Base-by-base conservation (phyloP, 1,140 invertebrate genomes). In the Formica exsecta region DNA sequence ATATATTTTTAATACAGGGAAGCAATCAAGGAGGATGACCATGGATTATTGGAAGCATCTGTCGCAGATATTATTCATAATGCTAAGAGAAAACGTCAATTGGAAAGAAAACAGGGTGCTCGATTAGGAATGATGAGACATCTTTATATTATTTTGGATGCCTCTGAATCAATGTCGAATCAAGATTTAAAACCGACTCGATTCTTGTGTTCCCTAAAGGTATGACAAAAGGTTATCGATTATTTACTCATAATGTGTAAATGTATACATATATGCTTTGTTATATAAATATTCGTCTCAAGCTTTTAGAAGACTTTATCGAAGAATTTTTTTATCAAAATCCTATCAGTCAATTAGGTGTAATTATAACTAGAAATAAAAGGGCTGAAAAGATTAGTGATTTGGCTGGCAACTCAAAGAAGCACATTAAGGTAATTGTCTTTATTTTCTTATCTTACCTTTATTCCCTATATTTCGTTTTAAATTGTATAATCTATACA, bases 261-360 rank as follows among this genome's bases (percentile, higher is more conserved):
- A 16, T 19, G 74, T 32, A 36, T 7, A 13, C 5, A 32, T 77
- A 76, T 74, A 16, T 75, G 70, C 44, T 48, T 74, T 75, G 68
- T 83, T 75, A 32, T 32, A 32, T 32, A 89, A 89, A 73, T 87
- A 87, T 95, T 61, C 61, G 13, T 13, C 5, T 96, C 87, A 93
- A 99, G 98, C 95, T 99, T 36, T 93, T 99, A 71, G 98, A 99
- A 95, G 97, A 97, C 87, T 99, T 99, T 94, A 97, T 99, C 76
- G 98, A 99, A 90, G 98, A 99, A 95, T 99, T 98, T 94, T 99
- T 99, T 95, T 99, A 99, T 95, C 98, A 99, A 95, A 99, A 99
- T 96, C 99, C 99, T 57, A 98, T 99, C 70, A 99, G 98, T 94
- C 99, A 99, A 95, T 95, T 99, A 62, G 99, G 99, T 29, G 96